Evolutionary conservation across 2,113 vertebrate species (phyloP).

Genomic region (Myrmophylax atrothorax): DNA sequence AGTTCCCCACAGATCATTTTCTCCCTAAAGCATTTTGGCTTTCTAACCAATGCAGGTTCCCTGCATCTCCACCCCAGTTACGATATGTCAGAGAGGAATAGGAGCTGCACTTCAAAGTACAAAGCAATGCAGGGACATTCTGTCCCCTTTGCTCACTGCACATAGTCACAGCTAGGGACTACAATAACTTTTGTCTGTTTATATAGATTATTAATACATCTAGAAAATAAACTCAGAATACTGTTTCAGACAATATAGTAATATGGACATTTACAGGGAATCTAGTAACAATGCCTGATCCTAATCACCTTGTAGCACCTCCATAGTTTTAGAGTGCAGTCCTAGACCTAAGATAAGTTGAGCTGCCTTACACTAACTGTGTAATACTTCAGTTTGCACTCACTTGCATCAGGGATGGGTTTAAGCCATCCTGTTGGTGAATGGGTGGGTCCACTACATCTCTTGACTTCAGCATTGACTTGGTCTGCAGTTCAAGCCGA

Average conservation of each 20-base stretch:
- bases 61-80: background rate
- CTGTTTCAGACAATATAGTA: background rate
- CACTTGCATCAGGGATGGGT: background rate
- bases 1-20: background rate
- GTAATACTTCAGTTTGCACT: fast-evolving
- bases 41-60: background rate
- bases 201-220: background rate
- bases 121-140: background rate
- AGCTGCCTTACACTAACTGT: background rate
- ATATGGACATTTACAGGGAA: background rate
- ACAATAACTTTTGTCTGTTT: background rate
- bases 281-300: background rate
- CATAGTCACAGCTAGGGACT: background rate
- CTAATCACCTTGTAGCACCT: background rate
- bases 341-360: background rate
- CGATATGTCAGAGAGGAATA: background rate
- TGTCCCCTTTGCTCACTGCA: background rate
- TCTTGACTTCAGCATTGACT: no score
- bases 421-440: background rate
- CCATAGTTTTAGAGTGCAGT: background rate
- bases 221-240: background rate
- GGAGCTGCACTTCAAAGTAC: background rate
- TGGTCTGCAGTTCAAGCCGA: background rate
- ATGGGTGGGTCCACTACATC: no score
- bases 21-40: background rate